Evolutionary conservation across 2,888 invertebrate genomes (phyloP).

Genomic region (Melinaea marsaeus): DNA sequence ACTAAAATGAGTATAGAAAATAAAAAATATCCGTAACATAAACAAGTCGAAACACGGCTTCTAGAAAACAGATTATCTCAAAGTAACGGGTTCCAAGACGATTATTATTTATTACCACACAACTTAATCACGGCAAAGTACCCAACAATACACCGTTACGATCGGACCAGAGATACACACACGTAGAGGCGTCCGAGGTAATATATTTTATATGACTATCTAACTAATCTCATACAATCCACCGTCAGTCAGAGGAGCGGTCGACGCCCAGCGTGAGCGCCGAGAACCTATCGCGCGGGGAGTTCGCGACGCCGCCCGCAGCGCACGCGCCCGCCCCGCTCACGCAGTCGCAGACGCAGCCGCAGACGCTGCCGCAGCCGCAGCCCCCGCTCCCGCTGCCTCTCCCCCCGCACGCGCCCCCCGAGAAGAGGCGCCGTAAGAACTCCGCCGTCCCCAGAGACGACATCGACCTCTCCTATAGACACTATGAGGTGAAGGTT

Average conservation of each 20-base stretch:
- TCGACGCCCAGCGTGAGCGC: constrained; percentile 71
- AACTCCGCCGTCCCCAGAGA: constrained; percentile 65
- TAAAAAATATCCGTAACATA: too few relatives aligned
- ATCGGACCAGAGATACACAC: too few relatives aligned
- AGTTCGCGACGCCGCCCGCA: constrained; percentile 67
- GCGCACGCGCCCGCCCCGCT: constrained; percentile 52
- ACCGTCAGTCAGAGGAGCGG: constrained; percentile 63
- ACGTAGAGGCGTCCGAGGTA: too few relatives aligned
- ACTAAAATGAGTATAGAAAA: neutral
- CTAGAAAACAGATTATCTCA: too few relatives aligned
- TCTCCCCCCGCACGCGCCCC: constrained; percentile 53
- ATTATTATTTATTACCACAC: too few relatives aligned
- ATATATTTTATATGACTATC: too few relatives aligned
- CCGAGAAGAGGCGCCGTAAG: constrained; percentile 58
- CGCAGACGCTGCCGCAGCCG: constrained; percentile 44
- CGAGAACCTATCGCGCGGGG: constrained; percentile 69
- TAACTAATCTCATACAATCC: neutral
- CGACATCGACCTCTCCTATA: constrained; percentile 60
- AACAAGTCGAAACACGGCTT: too few relatives aligned
- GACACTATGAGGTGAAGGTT: constrained; percentile 62
- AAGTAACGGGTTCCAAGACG: too few relatives aligned
- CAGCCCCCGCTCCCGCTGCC: constrained; percentile 39
- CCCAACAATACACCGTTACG: too few relatives aligned
- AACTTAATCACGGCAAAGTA: too few relatives aligned
- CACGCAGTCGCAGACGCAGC: constrained; percentile 53